A percentile compares a stretch with the other conserved stretches of the same genome.
These are phyloP conservation scores for Ormyrus nitidulus DNA, from an alignment of 2,888 invertebrate species.

Conservation along the genomic window DNA sequence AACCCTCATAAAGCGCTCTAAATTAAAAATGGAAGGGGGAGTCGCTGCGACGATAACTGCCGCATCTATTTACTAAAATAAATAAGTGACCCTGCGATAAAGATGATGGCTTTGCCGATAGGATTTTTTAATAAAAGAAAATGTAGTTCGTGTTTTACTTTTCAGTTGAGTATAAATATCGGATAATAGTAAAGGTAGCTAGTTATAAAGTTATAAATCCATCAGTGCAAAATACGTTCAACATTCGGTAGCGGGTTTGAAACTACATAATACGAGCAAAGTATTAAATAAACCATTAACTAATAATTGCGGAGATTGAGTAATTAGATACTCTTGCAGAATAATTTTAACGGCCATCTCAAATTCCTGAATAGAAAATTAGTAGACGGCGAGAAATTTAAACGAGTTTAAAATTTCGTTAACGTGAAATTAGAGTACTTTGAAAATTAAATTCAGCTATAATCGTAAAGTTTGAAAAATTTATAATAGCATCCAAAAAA, in stretches of 20 bases:
- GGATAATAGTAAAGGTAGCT: no score
- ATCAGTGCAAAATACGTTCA: no score
- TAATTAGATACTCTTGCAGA: neutral
- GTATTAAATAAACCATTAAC: slow-evolving; percentile 7
- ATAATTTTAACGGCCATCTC: neutral
- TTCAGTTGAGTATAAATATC: no score
- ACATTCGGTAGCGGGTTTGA: neutral
- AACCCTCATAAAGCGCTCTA: slow-evolving; percentile 39
- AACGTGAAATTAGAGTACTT: neutral
- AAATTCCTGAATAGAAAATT: neutral
- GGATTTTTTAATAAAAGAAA: neutral
- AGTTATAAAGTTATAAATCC: no score
- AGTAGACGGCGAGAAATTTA: neutral
- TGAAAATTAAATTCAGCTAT: neutral
- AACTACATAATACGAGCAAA: neutral
- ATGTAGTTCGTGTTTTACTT: neutral
- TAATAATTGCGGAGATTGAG: neutral
- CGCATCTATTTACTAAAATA: neutral
- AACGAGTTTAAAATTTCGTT: slow-evolving; percentile 11
- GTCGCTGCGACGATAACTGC: neutral
- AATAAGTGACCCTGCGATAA: no score
- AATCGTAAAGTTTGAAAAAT: neutral
- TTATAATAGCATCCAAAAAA: no score
- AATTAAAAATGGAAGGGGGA: slow-evolving; percentile 26
- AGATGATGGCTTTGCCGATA: no score